Evolutionary conservation across 2,797 vertebrate species (phyloP).

Genomic region (Hylomyscus alleni): DNA sequence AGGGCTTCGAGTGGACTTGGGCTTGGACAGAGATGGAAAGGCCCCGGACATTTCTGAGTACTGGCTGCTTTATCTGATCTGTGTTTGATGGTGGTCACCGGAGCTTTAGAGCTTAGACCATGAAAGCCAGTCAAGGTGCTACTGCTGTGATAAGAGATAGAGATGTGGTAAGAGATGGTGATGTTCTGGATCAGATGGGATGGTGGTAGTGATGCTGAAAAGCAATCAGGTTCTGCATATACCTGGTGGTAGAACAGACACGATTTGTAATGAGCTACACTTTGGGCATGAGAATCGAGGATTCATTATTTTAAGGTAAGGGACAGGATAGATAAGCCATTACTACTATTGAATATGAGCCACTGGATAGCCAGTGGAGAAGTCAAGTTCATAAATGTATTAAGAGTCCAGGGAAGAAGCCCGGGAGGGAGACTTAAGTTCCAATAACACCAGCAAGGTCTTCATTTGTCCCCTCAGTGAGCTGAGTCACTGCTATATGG

Average conservation of each 20-base stretch:
- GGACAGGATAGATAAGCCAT: not conserved
- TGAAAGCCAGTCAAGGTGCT: not conserved
- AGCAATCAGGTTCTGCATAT: not conserved
- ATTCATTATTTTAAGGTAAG: slow-evolving; percentile 30
- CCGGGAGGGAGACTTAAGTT: not conserved
- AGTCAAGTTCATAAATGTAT: not conserved
- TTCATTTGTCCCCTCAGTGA: not conserved
- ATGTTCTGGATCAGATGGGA: not conserved
- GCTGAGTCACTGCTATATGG: not conserved
- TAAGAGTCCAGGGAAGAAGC: not conserved
- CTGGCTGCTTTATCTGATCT: not conserved
- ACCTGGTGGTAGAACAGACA: not conserved
- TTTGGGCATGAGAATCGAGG: not conserved
- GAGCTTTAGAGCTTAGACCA: slow-evolving; percentile 6
- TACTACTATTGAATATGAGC: slow-evolving; percentile 9
- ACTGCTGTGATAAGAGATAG: too few relatives aligned
- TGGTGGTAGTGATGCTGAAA: not conserved
- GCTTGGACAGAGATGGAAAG: not conserved
- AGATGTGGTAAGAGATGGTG: not conserved
- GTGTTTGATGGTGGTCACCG: not conserved
- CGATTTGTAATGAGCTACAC: not conserved
- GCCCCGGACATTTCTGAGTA: not conserved
- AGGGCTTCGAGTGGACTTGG: not conserved
- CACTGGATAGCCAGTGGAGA: not conserved
- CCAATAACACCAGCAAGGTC: not conserved